Evolutionary conservation across 2,888 invertebrate species (phyloP).

Genomic region (Calameuta idolon): DNA sequence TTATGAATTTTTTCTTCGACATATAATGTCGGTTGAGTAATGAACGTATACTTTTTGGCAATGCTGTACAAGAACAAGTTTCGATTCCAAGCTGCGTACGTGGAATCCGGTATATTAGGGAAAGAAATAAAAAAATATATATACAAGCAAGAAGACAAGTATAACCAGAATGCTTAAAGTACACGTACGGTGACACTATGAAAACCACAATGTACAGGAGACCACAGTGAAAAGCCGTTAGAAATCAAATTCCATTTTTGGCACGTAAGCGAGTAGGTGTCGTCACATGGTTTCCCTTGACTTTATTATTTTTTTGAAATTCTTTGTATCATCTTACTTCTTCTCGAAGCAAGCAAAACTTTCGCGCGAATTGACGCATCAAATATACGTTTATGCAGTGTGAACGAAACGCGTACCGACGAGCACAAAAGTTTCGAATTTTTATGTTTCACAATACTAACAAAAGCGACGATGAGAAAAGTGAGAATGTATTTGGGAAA

Average conservation of each 20-base stretch:
- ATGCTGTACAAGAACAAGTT: neutral
- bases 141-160: neutral
- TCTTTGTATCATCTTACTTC: neutral
- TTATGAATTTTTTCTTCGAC: neutral
- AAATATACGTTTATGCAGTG: neutral
- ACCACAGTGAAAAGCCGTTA: slow-evolving; percentile 52
- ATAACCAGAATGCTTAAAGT: neutral
- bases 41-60: neutral
- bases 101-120: neutral
- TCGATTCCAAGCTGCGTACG: neutral
- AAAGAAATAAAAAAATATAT: neutral
- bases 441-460: neutral
- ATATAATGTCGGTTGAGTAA: neutral
- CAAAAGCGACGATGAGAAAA: neutral
- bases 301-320: neutral
- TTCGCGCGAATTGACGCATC: neutral
- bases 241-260: slow-evolving; percentile 55
- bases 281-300: neutral
- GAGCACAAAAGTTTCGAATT: neutral
- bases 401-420: neutral
- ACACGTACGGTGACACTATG: neutral
- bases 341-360: neutral
- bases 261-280: slow-evolving; percentile 9
- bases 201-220: slow-evolving; percentile 18
- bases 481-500: neutral